Evolutionary conservation across 2,797 vertebrate genomes (phyloP).

Genomic region (Naso thynnoides): DNA sequence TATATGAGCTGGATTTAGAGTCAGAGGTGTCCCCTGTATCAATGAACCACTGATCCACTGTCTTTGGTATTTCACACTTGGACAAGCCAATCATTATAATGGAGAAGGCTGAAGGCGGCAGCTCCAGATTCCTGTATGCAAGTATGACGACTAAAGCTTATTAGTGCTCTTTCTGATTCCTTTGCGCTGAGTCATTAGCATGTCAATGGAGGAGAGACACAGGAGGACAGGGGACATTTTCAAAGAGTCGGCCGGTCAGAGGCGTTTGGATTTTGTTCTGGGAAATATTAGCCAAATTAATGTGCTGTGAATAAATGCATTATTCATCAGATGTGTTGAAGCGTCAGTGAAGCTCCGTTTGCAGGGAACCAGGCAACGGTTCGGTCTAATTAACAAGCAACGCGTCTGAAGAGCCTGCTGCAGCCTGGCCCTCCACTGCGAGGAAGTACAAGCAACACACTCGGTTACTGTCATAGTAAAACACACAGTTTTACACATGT

Average conservation of each 20-base stretch:
- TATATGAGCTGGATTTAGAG: constrained; percentile 64
- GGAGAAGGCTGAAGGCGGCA: constrained; percentile 53
- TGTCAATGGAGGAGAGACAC: constrained; percentile 68
- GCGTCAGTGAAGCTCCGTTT: constrained; percentile 57
- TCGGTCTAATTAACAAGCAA: constrained; percentile 73
- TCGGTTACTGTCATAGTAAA: constrained; percentile 9
- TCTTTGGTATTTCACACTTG: constrained; percentile 74
- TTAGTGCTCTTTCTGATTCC: constrained; percentile 70
- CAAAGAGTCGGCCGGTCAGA: constrained; percentile 56
- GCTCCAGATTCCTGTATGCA: constrained; percentile 45
- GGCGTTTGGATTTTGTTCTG: constrained; percentile 64
- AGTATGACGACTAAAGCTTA: constrained; percentile 72
- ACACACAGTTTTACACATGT: constrained; percentile 25
- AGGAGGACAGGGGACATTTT: constrained; percentile 55
- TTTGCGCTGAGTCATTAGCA: constrained; percentile 67
- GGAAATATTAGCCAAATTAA: constrained; percentile 73
- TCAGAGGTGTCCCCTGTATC: constrained; percentile 57
- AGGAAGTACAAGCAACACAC: constrained; percentile 8
- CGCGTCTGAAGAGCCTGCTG: constrained; percentile 49
- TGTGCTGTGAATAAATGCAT: constrained; percentile 69
- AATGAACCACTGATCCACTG: constrained; percentile 63
- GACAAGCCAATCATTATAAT: constrained; percentile 68
- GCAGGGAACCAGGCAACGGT: constrained; percentile 61
- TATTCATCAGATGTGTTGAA: constrained; percentile 68
- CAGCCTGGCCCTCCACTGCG: constrained; percentile 40